A percentile compares a stretch with the other conserved stretches of the same genome.
These are phyloP conservation scores for Diaphora mendica DNA, from an alignment of 2,888 invertebrate genomes.

Conservation along the genomic window DNA sequence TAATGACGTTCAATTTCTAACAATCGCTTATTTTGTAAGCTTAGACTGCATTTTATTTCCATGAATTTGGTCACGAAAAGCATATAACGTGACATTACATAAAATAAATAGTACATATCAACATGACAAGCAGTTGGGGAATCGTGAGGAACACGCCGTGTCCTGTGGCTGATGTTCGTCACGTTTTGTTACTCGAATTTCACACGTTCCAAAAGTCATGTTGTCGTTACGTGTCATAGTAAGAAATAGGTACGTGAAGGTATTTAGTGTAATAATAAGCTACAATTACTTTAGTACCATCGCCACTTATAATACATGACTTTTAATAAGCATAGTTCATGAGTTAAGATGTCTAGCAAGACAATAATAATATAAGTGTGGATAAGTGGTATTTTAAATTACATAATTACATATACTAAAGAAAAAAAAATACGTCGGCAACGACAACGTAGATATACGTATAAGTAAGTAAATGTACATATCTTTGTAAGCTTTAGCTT, in stretches of 20 bases:
- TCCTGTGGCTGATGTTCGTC: neutral
- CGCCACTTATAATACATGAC: neutral
- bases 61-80: neutral
- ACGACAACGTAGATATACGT: too few species aligned
- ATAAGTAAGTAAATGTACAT: too few species aligned
- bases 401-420: too few species aligned
- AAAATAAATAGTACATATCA: slow-evolving; percentile 8
- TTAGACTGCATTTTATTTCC: neutral
- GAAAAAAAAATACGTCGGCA: too few species aligned
- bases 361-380: neutral
- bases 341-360: neutral
- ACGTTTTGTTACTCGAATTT: slow-evolving; percentile 8
- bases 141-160: neutral
- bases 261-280: neutral
- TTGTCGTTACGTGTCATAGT: neutral
- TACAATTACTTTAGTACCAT: neutral
- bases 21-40: neutral
- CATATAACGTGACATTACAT: neutral
- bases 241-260: neutral
- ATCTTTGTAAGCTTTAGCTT: too few species aligned
- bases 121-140: neutral
- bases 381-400: too few species aligned
- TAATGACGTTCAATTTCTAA: too few species aligned
- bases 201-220: slow-evolving; percentile 1
- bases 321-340: neutral